Evolutionary conservation across 2,797 vertebrate species (phyloP), one percentile per base, ranked within the genome.

Genomic region (Pygocentrus nattereri): DNA sequence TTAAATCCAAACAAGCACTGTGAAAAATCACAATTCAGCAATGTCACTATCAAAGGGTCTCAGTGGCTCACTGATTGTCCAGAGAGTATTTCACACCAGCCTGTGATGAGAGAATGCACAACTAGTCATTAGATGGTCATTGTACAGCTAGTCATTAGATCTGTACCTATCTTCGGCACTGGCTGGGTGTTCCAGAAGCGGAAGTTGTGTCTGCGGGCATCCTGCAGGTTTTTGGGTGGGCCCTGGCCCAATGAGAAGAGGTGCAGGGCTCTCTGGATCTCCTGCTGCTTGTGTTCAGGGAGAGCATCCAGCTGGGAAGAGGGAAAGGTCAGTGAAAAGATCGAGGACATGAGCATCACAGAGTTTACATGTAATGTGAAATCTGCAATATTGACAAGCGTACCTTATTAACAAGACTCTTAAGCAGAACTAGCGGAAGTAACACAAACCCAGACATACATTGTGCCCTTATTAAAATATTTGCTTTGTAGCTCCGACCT

Each of bases 171-270:
- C 89, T 93, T 97, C 83, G 96, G 96, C 67, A 99, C 97, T 0
- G 97, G 97, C 85, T 99, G 98, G 0, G 97, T 98, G 88, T 97
- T 95, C 98, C 98, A 99, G 94, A 99, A 98, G 85, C 89, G 93
- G 90, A 97, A 98, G 88, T 92, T 96, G 86, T 95, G 94, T 84
- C 93, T 96, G 87, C 90, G 95, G 85, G 98, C 98, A 80, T 99
- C 95, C 85, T 96, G 95, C 93, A 99, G 92, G 65, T 94, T 98
- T 84, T 95, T 98, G 84, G 98, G 97, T 87, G 94, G 93, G 30
- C 91, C 94, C 61, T 96, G 93, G 34, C 95, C 95, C 64, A 97
- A 90, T 25, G 96, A 97, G 90, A 99, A 98, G 82, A 99, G 94
- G 84, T 98, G 97, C 25, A 99, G 97, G 85, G 97, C 97, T 91